Evolutionary conservation across 2,888 invertebrate species (phyloP).

Genomic region (Pimpla rufipes): DNA sequence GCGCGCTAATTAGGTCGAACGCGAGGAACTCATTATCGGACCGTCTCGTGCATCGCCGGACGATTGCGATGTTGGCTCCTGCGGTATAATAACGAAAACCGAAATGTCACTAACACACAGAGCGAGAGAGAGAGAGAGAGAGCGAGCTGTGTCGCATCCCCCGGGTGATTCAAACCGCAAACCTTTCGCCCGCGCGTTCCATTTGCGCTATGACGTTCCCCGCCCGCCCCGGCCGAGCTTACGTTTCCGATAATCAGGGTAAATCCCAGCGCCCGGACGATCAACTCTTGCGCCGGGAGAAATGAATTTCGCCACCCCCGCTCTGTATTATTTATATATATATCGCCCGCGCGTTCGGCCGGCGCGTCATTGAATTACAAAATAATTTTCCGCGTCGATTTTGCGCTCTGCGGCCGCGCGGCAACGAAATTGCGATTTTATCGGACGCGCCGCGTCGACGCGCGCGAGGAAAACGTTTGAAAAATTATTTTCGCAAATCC

Average conservation of each 20-base stretch:
- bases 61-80: conserved; percentile 37
- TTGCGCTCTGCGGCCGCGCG: neutral
- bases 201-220: conserved; percentile 30
- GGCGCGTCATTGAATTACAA: conserved; percentile 1
- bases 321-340: conserved; percentile 37
- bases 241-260: conserved; percentile 36
- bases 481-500: neutral
- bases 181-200: conserved; percentile 35
- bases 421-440: neutral
- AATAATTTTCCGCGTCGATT: neutral
- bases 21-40: conserved; percentile 49
- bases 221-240: neutral
- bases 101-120: conserved; percentile 52
- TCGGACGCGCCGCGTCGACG: neutral
- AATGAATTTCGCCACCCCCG: neutral
- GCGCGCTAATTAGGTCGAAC: conserved; percentile 41
- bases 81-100: conserved; percentile 64
- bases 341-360: neutral
- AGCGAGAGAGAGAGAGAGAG: neutral
- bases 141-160: conserved; percentile 16
- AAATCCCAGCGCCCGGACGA: conserved; percentile 27
- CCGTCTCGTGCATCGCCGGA: conserved; percentile 20
- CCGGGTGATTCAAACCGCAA: conserved; percentile 32
- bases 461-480: neutral
- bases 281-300: conserved; percentile 34